Evolutionary conservation across 2,113 vertebrate species (phyloP).

Genomic region (Potamarius usumacintae): DNA sequence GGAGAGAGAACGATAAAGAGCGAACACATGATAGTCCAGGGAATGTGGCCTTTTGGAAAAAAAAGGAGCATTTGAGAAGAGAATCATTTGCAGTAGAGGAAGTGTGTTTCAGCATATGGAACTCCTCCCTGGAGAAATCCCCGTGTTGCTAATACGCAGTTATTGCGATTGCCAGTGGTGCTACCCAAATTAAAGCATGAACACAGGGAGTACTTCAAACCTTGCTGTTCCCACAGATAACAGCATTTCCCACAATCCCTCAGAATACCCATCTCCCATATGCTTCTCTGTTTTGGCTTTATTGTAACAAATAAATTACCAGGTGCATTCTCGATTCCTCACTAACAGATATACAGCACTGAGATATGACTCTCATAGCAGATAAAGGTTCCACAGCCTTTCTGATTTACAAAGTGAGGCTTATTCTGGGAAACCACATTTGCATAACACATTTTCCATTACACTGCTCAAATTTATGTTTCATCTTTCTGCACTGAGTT

Average conservation of each 20-base stretch:
- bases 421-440: constrained; percentile 10
- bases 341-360: constrained; percentile 30
- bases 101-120: constrained; percentile 67
- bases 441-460: constrained; percentile 28
- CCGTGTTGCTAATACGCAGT: constrained; percentile 76
- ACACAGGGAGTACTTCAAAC: constrained; percentile 60
- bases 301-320: constrained; percentile 60
- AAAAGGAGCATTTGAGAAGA: constrained; percentile 72
- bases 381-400: constrained; percentile 32
- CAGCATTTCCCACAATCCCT: constrained; percentile 42
- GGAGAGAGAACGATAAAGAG: constrained; percentile 1
- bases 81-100: constrained; percentile 58
- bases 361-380: constrained; percentile 4
- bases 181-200: constrained; percentile 73
- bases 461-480: constrained; percentile 17
- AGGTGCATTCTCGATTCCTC: constrained; percentile 21
- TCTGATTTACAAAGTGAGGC: constrained; percentile 29
- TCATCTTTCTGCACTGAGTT: not conserved
- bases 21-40: constrained; percentile 62
- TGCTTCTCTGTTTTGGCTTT: constrained; percentile 49
- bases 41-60: constrained; percentile 76
- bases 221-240: constrained; percentile 42
- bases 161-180: constrained; percentile 76
- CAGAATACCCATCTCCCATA: constrained; percentile 27
- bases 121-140: constrained; percentile 74